Conservation (phyloP, 2,888 invertebrate genomes). For the Hipparchia sbordonii region DNA sequence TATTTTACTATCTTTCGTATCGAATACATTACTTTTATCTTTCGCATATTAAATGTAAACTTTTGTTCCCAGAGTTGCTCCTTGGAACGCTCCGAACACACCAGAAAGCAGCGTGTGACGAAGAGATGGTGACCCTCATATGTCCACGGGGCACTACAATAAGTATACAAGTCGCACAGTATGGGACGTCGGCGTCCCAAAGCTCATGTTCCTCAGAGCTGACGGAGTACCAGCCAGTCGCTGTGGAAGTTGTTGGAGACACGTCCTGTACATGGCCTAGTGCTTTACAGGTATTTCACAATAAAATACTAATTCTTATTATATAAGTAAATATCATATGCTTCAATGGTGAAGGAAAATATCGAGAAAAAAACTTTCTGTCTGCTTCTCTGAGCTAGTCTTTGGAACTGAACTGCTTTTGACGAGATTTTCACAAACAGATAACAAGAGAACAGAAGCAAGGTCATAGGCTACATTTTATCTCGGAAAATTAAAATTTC, state of each 20-base stretch:
- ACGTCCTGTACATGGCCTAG: conserved; percentile 89
- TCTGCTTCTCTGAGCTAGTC: too few species aligned
- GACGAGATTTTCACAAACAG: too few species aligned
- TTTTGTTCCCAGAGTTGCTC: conserved; percentile 88
- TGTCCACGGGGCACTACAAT: conserved; percentile 97
- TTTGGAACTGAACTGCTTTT: too few species aligned
- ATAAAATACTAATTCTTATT: too few species aligned
- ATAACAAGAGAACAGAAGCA: too few species aligned
- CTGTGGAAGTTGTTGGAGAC: conserved; percentile 83
- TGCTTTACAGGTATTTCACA: conserved; percentile 86
- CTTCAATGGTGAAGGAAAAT: too few species aligned
- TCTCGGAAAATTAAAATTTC: too few species aligned
- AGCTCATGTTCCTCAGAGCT: conserved; percentile 77
- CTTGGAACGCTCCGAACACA: conserved; percentile 95
- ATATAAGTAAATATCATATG: too few species aligned
- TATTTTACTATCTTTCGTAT: not conserved
- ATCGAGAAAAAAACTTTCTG: too few species aligned
- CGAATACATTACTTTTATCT: not conserved
- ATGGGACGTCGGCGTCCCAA: conserved; percentile 86
- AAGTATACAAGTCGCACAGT: conserved; percentile 94
- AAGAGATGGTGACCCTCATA: conserved; percentile 91
- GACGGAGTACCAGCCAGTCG: conserved; percentile 77
- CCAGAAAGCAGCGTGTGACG: conserved; percentile 96
- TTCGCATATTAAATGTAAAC: not conserved
- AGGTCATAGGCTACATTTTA: too few species aligned